A percentile compares a stretch with the other conserved stretches of the same genome.
Evolutionary conservation across 2,888 invertebrate species (phyloP).

Genomic region (Gisinianus flammeolus): DNA sequence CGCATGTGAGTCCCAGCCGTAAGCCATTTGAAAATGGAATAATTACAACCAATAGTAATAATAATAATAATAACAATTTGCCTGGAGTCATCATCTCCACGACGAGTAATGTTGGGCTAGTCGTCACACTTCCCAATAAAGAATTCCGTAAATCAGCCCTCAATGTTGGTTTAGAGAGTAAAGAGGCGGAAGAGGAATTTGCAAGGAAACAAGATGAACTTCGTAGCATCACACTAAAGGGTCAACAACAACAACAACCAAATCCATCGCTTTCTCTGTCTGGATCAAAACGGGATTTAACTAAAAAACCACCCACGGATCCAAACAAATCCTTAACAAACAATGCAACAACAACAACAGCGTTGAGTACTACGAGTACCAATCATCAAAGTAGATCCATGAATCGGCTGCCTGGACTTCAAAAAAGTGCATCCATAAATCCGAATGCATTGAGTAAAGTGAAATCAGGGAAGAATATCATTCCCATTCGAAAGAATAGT

Average conservation of each 20-base stretch:
- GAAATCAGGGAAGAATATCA: conserved; percentile 54
- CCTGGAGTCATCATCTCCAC: not conserved
- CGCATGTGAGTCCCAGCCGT: conserved; percentile 16
- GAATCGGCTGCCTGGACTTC: conserved; percentile 42
- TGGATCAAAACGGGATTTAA: conserved; percentile 60
- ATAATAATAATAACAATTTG: conserved; percentile 3
- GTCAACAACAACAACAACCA: not conserved
- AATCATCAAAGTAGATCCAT: conserved; percentile 42
- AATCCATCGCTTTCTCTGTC: too few species aligned
- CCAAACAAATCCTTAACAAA: conserved; percentile 51
- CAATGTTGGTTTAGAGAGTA: conserved; percentile 68
- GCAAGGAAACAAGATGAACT: conserved; percentile 59
- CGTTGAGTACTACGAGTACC: not conserved
- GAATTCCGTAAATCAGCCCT: conserved; percentile 76
- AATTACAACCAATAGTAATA: not conserved
- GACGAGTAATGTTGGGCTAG: conserved; percentile 25
- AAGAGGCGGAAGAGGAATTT: conserved; percentile 58
- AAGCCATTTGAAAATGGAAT: not conserved
- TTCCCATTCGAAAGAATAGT: conserved; percentile 52
- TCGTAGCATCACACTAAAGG: conserved; percentile 14
- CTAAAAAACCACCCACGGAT: conserved; percentile 66
- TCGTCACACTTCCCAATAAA: conserved; percentile 66
- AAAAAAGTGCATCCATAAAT: conserved; percentile 33
- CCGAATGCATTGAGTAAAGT: conserved; percentile 41
- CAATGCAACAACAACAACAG: too few species aligned